Percentiles rank a stretch among this genome's conserved stretches.
Evolutionary conservation across 2,888 invertebrate genomes (phyloP).

Genomic region (Tolmerus cingulatus): DNA sequence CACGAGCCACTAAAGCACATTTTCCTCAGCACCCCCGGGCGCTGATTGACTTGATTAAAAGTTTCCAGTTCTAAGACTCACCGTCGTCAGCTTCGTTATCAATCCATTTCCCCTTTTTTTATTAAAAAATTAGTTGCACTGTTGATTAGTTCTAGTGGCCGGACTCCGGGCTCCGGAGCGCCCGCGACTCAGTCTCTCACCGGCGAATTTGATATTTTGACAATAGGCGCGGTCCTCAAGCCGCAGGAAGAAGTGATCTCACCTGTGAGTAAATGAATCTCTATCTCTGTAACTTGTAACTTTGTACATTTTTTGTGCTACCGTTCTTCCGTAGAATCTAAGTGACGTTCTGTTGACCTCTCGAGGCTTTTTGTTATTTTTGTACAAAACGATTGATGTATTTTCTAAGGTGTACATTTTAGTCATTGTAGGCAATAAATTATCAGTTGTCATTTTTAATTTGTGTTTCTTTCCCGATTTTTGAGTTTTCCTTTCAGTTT

Average conservation of each 20-base stretch:
- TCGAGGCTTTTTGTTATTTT: constrained; percentile 15
- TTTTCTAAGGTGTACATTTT: constrained; percentile 25
- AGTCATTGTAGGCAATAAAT: constrained; percentile 35
- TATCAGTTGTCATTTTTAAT: constrained; percentile 5
- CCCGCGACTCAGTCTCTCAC: not conserved
- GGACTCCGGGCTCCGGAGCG: not conserved
- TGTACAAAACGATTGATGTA: constrained; percentile 20
- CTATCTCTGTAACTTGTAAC: not conserved
- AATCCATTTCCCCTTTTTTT: not conserved
- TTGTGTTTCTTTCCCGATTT: not conserved
- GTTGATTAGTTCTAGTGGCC: constrained; percentile 31
- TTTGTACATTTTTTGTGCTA: not conserved
- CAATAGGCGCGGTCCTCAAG: not conserved
- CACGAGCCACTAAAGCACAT: not conserved
- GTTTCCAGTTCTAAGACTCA: not conserved
- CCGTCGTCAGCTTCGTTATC: not conserved
- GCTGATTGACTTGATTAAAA: not conserved
- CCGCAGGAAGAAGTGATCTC: not conserved
- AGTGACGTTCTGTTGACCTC: constrained; percentile 1
- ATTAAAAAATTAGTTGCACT: not conserved
- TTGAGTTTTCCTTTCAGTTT: not conserved
- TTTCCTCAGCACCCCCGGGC: not conserved
- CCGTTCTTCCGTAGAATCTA: constrained; percentile 4
- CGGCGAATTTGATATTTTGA: constrained; percentile 14
- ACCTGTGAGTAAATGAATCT: not conserved